Evolutionary conservation across 2,797 vertebrate species (phyloP).

Genomic region (Cyclura pinguis): DNA sequence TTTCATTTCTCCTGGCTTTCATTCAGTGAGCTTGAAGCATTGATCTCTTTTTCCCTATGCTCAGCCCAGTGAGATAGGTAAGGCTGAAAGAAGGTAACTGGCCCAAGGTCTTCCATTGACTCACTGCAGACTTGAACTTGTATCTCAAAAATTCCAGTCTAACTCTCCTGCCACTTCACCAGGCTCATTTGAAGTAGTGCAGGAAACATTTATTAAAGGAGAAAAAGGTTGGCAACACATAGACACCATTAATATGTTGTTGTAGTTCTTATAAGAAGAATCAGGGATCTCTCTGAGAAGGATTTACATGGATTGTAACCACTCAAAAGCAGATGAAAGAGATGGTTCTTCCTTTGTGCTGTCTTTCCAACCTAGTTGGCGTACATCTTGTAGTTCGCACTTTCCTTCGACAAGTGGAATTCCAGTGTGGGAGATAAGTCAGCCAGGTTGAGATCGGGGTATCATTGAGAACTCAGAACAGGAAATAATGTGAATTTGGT

Average conservation of each 20-base stretch:
- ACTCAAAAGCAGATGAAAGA: background rate
- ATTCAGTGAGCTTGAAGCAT: background rate
- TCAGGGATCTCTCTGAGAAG: background rate
- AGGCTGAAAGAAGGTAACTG: background rate
- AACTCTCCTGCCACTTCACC: background rate
- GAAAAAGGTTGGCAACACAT: background rate
- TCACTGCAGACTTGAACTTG: background rate
- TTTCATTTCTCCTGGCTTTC: background rate
- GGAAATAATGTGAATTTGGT: background rate
- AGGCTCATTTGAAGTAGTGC: background rate
- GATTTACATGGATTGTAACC: background rate
- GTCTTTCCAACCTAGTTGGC: background rate
- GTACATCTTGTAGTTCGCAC: background rate
- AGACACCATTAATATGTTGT: background rate
- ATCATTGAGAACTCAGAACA: background rate
- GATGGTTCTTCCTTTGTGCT: conserved; percentile 14
- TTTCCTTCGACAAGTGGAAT: background rate
- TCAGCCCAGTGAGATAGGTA: background rate
- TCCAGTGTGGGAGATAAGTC: background rate
- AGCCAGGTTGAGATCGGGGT: conserved; percentile 24
- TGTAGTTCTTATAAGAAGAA: background rate
- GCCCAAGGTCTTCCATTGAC: background rate
- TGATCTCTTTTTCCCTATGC: background rate
- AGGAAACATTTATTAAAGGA: background rate
- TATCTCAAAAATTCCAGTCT: background rate